These are phyloP conservation scores for Tenthredo amoena DNA, from an alignment of 2,888 invertebrate genomes.

Conservation along the genomic window DNA sequence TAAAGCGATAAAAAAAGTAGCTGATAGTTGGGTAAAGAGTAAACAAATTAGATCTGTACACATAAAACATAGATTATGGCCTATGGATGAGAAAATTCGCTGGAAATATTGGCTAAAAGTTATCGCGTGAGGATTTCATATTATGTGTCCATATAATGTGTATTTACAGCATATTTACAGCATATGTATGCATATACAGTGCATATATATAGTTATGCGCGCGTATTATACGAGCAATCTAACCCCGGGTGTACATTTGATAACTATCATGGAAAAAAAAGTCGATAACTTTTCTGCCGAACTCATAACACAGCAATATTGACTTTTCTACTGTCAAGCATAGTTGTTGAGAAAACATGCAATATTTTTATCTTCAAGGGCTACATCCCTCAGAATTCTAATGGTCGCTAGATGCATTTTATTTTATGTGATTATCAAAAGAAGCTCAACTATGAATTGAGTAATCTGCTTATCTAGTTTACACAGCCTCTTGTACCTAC, in stretches of 20 bases:
- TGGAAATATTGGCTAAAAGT: not conserved
- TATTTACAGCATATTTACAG: not conserved
- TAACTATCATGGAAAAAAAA: not conserved
- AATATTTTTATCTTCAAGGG: not conserved
- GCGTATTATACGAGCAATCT: not conserved
- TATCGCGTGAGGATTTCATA: not conserved
- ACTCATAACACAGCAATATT: constrained; percentile 5
- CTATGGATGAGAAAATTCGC: constrained; percentile 25
- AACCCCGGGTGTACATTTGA: not conserved
- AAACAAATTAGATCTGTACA: constrained; percentile 46
- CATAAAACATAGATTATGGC: constrained; percentile 19
- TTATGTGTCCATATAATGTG: not conserved
- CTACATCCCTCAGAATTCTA: not conserved
- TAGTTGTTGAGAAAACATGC: not conserved
- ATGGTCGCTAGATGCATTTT: not conserved
- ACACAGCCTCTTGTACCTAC: not conserved
- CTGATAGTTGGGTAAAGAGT: constrained; percentile 44
- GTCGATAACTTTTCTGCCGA: not conserved
- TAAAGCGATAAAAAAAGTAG: constrained; percentile 33
- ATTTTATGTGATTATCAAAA: not conserved
- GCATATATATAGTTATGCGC: not conserved
- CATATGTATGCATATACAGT: not conserved
- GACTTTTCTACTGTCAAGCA: not conserved
- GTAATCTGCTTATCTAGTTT: not conserved
- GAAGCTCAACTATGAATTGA: not conserved